These are phyloP conservation scores for Poecilia wingei DNA, from an alignment of 2,797 vertebrate genomes.

Conservation along the genomic window DNA sequence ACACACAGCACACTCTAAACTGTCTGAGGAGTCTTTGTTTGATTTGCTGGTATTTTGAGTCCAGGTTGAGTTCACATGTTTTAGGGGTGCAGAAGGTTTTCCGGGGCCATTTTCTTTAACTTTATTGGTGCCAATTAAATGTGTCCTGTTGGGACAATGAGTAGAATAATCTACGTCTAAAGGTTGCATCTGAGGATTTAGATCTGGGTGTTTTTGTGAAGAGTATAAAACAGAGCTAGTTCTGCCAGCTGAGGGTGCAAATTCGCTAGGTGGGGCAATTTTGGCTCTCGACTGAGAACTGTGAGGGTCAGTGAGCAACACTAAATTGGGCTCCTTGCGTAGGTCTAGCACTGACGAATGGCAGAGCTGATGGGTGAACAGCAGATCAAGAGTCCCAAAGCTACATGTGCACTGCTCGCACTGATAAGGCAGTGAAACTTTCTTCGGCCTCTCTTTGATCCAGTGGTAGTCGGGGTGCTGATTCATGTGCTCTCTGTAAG, in stretches of 20 bases:
- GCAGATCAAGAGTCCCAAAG: slow-evolving; percentile 77
- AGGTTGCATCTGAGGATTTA: slow-evolving; percentile 5
- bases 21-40: slow-evolving; percentile 36
- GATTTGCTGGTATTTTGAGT: slow-evolving; percentile 18
- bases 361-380: slow-evolving; percentile 80
- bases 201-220: slow-evolving; percentile 15
- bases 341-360: slow-evolving; percentile 65
- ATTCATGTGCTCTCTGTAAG: slow-evolving; percentile 79
- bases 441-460: slow-evolving; percentile 61
- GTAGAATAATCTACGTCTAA: slow-evolving; percentile 8
- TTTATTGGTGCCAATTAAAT: neutral
- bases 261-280: neutral
- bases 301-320: slow-evolving; percentile 44
- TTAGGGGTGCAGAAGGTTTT: slow-evolving; percentile 31
- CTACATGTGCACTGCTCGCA: slow-evolving; percentile 78
- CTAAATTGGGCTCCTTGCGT: slow-evolving; percentile 41
- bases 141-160: neutral
- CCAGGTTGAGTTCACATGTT: slow-evolving; percentile 17
- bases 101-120: slow-evolving; percentile 16
- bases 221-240: neutral
- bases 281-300: slow-evolving; percentile 11
- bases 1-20: slow-evolving; percentile 77
- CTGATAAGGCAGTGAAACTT: slow-evolving; percentile 75
- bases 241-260: slow-evolving; percentile 2
- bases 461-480: slow-evolving; percentile 77